Conservation (phyloP, 2,888 invertebrate species). For the Drosophila emarginata region DNA sequence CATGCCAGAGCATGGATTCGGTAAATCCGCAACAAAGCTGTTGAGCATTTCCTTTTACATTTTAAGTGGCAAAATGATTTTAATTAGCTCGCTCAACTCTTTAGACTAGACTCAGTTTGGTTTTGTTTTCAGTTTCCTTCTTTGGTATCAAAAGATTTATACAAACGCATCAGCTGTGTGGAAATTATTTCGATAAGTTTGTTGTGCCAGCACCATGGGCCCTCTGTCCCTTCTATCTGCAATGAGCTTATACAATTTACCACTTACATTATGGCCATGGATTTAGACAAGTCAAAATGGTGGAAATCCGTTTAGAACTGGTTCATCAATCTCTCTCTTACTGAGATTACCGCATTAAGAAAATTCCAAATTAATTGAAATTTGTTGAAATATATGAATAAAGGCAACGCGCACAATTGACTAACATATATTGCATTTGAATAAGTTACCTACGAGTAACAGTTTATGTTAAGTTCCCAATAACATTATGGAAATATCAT, state of each 20-base stretch:
- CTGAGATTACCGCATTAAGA: not conserved
- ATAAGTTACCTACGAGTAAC: too few species aligned
- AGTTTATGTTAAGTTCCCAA: too few species aligned
- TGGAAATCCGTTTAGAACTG: slow-evolving; percentile 25
- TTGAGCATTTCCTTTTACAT: slow-evolving; percentile 58
- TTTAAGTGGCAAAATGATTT: slow-evolving; percentile 60
- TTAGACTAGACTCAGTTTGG: not conserved
- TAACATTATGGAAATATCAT: too few species aligned
- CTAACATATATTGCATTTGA: too few species aligned
- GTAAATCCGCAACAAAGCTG: slow-evolving; percentile 53
- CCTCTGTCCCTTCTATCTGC: not conserved
- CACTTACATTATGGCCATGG: slow-evolving; percentile 46
- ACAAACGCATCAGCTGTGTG: slow-evolving; percentile 62
- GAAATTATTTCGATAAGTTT: slow-evolving; percentile 45
- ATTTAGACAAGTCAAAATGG: slow-evolving; percentile 51
- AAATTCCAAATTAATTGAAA: not conserved
- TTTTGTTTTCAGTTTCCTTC: not conserved
- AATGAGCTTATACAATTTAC: slow-evolving; percentile 36
- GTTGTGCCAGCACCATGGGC: not conserved
- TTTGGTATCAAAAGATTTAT: slow-evolving; percentile 53
- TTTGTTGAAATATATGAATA: not conserved
- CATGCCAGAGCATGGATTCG: not conserved
- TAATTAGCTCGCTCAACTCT: slow-evolving; percentile 51
- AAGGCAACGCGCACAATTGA: too few species aligned
- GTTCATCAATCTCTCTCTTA: slow-evolving; percentile 52